These are phyloP conservation scores for Oscheius sp. DNA, from an alignment of 1,140 invertebrate species.

Conservation along the genomic window DNA sequence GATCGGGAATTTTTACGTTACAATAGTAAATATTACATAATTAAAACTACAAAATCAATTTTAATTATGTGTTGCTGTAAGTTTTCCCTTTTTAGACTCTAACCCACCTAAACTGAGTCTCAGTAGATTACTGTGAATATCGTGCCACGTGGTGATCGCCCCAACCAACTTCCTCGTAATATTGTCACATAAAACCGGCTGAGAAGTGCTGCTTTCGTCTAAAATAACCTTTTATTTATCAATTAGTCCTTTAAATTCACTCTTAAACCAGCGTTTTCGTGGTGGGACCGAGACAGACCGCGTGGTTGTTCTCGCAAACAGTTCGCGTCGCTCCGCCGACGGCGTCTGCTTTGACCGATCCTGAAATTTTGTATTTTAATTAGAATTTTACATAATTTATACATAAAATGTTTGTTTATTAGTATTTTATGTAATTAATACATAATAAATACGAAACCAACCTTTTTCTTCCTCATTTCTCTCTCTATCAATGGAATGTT, in stretches of 20 bases:
- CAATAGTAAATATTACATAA: background rate
- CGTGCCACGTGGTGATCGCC: slow-evolving; percentile 59
- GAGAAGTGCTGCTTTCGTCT: background rate
- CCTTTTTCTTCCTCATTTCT: too few species aligned
- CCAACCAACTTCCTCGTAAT: slow-evolving; percentile 47
- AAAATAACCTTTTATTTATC: background rate
- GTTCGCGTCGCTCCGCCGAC: background rate
- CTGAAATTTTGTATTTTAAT: too few species aligned
- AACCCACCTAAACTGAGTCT: slow-evolving; percentile 46
- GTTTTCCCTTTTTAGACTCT: too few species aligned
- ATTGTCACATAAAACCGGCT: slow-evolving; percentile 10
- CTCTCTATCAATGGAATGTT: too few species aligned
- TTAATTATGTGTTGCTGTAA: too few species aligned
- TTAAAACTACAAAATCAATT: slow-evolving; percentile 12
- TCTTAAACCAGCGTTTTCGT: background rate
- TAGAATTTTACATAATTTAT: too few species aligned
- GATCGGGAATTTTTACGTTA: background rate
- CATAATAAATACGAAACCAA: too few species aligned
- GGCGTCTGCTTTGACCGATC: background rate
- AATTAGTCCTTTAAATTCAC: background rate
- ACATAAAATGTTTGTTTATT: too few species aligned
- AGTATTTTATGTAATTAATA: too few species aligned
- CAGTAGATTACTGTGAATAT: slow-evolving; percentile 53
- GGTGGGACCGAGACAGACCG: background rate
- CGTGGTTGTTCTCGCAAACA: background rate